phyloP scores from a whole-genome alignment of 2,113 vertebrate species.

The Salvelinus alpinus region DNA sequence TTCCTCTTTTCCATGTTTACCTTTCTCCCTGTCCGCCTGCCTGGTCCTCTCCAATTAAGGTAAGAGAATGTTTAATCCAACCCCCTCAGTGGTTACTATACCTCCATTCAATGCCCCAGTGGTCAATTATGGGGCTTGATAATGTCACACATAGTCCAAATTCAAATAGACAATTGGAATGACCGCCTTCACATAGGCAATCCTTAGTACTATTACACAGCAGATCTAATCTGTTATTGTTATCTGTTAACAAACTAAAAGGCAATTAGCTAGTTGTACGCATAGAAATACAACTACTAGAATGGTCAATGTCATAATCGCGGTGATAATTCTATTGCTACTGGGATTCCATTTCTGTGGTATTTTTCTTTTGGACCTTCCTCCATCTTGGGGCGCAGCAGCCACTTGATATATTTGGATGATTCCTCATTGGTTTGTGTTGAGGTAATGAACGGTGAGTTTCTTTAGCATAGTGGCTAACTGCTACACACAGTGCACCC shows the following conservation, averaged over 20 bases:
- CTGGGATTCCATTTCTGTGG: neutral
- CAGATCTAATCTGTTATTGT: too few species aligned
- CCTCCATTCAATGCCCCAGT: neutral
- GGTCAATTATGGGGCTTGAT: neutral
- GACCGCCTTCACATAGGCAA: neutral
- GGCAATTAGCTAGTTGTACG: neutral
- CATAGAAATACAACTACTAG: too few species aligned
- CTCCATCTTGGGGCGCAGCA: neutral
- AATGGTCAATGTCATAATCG: too few species aligned
- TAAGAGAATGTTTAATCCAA: neutral
- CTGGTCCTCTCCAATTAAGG: neutral
- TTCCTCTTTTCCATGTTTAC: neutral
- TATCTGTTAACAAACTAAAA: neutral
- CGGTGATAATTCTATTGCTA: too few species aligned
- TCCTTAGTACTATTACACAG: neutral
- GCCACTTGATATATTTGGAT: neutral
- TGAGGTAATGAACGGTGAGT: neutral
- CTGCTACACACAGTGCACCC: neutral
- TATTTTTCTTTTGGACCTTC: neutral
- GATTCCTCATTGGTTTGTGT: neutral
- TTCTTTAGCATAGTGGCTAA: neutral
- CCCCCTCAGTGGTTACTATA: neutral
- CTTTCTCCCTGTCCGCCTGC: neutral
- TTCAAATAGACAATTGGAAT: neutral
- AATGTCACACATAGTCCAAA: neutral